Conservation (phyloP, 2,888 invertebrate genomes). For the Shargacucullia verbasci region DNA sequence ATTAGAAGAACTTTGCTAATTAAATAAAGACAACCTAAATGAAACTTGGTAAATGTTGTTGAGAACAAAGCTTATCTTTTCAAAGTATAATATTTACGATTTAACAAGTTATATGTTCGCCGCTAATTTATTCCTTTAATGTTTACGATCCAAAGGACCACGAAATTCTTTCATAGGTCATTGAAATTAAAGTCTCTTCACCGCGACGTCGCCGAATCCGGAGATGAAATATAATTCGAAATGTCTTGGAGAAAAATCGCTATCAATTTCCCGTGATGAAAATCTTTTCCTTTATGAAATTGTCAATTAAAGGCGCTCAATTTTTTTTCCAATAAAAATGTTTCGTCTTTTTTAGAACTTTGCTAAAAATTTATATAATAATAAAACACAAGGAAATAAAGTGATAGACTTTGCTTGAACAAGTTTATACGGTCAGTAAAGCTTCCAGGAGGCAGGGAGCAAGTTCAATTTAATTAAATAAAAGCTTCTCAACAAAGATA, state of each 20-base stretch:
- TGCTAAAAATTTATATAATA: constrained; percentile 52
- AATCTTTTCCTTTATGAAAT: constrained; percentile 77
- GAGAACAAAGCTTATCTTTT: constrained; percentile 45
- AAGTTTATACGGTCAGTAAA: constrained; percentile 1
- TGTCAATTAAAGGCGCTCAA: constrained; percentile 74
- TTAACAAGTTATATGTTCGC: constrained; percentile 31
- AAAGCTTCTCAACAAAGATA: not conserved
- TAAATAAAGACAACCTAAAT: constrained; percentile 45
- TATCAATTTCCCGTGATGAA: constrained; percentile 77
- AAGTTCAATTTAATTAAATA: constrained; percentile 9
- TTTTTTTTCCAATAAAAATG: constrained; percentile 68
- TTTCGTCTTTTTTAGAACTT: constrained; percentile 62
- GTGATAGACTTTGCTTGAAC: constrained; percentile 9
- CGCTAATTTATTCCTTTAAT: constrained; percentile 42
- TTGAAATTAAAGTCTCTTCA: constrained; percentile 60
- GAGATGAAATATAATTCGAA: constrained; percentile 77
- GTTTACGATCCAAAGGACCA: constrained; percentile 31
- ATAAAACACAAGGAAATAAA: constrained; percentile 24
- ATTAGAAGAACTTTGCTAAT: constrained; percentile 48
- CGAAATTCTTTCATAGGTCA: constrained; percentile 59
- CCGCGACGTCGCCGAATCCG: constrained; percentile 65
- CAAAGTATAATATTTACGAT: constrained; percentile 38
- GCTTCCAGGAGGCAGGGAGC: not conserved
- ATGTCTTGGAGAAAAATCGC: constrained; percentile 73
- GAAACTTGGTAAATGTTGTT: constrained; percentile 40